These are phyloP conservation scores for Scotopteryx bipunctaria DNA, from an alignment of 2,888 invertebrate genomes.

Conservation along the genomic window DNA sequence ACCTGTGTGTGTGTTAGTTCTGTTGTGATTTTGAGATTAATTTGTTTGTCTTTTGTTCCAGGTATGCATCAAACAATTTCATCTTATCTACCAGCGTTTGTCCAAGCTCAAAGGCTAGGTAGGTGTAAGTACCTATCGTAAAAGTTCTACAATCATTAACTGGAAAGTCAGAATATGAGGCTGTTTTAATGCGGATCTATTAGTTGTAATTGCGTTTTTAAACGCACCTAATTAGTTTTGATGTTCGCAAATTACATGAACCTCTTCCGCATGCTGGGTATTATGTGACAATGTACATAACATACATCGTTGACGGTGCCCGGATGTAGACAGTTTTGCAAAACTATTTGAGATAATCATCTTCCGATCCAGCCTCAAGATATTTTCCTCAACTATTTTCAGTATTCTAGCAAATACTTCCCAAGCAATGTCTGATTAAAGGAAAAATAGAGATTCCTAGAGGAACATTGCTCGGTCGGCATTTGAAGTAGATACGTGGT, in stretches of 20 bases:
- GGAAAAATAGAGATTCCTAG: constrained; percentile 43
- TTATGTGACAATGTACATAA: constrained; percentile 1
- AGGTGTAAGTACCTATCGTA: too few relatives aligned
- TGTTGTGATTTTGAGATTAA: constrained; percentile 21
- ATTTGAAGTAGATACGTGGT: constrained; percentile 42
- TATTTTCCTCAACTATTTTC: constrained; percentile 2
- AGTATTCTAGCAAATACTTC: constrained; percentile 14
- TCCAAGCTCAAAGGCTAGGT: background rate
- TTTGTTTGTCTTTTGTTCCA: constrained; percentile 46
- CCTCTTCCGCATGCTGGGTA: background rate
- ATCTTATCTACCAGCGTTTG: background rate
- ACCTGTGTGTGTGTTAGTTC: background rate
- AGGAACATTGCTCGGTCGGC: constrained; percentile 31
- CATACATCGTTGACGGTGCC: background rate
- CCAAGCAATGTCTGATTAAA: constrained; percentile 38
- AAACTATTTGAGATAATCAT: background rate
- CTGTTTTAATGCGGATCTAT: constrained; percentile 42
- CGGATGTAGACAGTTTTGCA: background rate
- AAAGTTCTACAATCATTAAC: background rate
- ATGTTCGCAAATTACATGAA: constrained; percentile 16
- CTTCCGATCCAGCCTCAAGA: background rate
- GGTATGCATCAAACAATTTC: constrained; percentile 45
- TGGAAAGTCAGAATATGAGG: background rate
- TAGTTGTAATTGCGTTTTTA: constrained; percentile 39
- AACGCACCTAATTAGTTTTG: constrained; percentile 6